Percentiles rank a stretch among this genome's conserved stretches.
Evolutionary conservation across 2,888 invertebrate genomes (phyloP).

Genomic region (Operophtera brumata): DNA sequence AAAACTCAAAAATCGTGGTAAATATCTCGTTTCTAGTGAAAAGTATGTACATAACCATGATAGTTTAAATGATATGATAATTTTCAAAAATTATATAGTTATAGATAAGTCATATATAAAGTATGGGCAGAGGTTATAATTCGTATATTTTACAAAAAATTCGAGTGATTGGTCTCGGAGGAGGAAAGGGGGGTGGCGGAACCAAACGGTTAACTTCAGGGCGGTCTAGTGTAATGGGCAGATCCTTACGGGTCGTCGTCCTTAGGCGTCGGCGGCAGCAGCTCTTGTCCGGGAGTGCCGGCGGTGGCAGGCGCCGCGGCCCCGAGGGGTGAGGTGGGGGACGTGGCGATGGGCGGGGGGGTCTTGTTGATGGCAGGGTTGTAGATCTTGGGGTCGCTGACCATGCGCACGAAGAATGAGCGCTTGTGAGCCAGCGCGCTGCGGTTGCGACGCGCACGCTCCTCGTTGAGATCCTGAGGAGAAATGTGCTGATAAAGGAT

Average conservation of each 20-base stretch:
- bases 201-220: too few relatives aligned
- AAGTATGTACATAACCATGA: too few relatives aligned
- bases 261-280: slow-evolving; percentile 58
- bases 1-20: too few relatives aligned
- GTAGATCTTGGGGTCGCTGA: slow-evolving; percentile 97
- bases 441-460: slow-evolving; percentile 86
- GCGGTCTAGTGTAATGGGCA: too few relatives aligned
- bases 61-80: too few relatives aligned
- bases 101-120: too few relatives aligned
- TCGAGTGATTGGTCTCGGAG: too few relatives aligned
- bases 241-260: slow-evolving; percentile 60
- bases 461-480: slow-evolving; percentile 85
- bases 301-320: slow-evolving; percentile 62
- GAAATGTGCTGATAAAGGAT: background rate
- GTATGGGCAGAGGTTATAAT: too few relatives aligned
- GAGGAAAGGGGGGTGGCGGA: too few relatives aligned
- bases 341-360: slow-evolving; percentile 81
- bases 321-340: slow-evolving; percentile 75
- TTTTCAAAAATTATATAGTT: too few relatives aligned
- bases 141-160: too few relatives aligned
- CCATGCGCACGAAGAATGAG: slow-evolving; percentile 98
- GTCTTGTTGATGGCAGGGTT: slow-evolving; percentile 93
- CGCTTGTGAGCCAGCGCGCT: slow-evolving; percentile 94
- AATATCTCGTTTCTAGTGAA: too few relatives aligned
- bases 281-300: slow-evolving; percentile 50